Evolutionary conservation across 2,113 vertebrate species (phyloP).

Genomic region (Carassius auratus): DNA sequence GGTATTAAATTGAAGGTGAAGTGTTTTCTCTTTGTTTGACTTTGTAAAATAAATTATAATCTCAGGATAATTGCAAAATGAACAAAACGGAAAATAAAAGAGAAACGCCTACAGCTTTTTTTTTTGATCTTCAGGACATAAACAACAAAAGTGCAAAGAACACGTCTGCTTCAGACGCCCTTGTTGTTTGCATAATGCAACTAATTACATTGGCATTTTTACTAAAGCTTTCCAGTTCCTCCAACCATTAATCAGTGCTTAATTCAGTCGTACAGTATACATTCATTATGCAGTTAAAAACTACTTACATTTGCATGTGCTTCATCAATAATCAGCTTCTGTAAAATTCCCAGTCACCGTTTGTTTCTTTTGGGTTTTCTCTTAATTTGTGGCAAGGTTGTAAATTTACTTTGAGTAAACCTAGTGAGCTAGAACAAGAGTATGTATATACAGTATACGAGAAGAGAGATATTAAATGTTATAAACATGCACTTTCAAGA

Average conservation of each 20-base stretch:
- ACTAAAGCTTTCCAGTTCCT: constrained; percentile 55
- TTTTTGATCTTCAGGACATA: constrained; percentile 42
- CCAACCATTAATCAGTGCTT: constrained; percentile 66
- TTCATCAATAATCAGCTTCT: constrained; percentile 33
- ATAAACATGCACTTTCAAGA: constrained; percentile 44
- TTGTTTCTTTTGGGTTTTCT: constrained; percentile 36
- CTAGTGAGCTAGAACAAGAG: constrained; percentile 50
- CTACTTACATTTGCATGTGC: constrained; percentile 34
- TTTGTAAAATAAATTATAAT: constrained; percentile 40
- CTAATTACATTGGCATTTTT: constrained; percentile 54
- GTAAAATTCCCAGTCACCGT: constrained; percentile 15
- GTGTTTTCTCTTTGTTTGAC: not conserved
- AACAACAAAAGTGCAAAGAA: not conserved
- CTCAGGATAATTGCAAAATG: constrained; percentile 51
- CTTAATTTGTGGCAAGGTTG: constrained; percentile 38
- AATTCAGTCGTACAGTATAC: constrained; percentile 67
- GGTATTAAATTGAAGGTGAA: not conserved
- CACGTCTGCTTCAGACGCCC: constrained; percentile 54
- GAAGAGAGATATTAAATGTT: constrained; percentile 29
- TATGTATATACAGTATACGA: constrained; percentile 27
- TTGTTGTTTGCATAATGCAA: constrained; percentile 61
- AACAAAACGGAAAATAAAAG: constrained; percentile 29
- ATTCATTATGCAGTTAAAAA: constrained; percentile 66
- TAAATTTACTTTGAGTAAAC: constrained; percentile 58
- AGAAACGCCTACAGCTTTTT: not conserved